Base-by-base conservation (phyloP, 2,797 vertebrate genomes). In the Myripristis jacobus region DNA sequence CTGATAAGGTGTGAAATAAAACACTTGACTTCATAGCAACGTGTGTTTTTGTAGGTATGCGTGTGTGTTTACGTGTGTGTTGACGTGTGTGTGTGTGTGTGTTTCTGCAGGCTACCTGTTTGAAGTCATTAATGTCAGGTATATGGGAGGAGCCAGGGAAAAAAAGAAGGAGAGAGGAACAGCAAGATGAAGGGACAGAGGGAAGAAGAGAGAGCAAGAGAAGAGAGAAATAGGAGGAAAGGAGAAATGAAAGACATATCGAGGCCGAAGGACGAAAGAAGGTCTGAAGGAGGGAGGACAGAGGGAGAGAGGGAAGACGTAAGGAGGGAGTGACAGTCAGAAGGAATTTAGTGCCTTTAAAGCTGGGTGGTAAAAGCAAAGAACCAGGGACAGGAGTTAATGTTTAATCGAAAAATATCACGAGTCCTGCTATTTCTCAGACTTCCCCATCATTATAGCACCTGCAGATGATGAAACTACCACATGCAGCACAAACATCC, bases 1-100 rank as follows among this genome's bases (percentile, higher is more conserved):
- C 84, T 90, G 91, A 92, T 92, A 88, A 90, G 88, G 80, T 83
- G 74, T 68, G 63, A 90, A 83, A 83, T 81, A 73, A 54, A 80
- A 72, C 78, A 59, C 77, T 25, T 75, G 15, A 22, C 65, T 53
- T 81, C 56, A 5, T 13, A 4, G 27, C 36, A 10, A 19, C 24
- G 44, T 27, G 18, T 54, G 44, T 75, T 41, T 77, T 43, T 79
- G 47, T 59, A 34, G 48, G 19, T 46, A 10, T 46, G 22, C 6
- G 61, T 18, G 58, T 13, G 3, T 24, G 38, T 25, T 15, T 54
- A 34, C 74, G 46, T 77, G 52, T 79, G 46, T 59, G 44, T 52
- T n/a, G n/a, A n/a, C n/a, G 19, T 46, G 12, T 46, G 22, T 9
- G 61, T n/a, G 58, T 13, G 3, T 59, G 41, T 44, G 38, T 24